Conservation (phyloP, 2,113 vertebrate species). For the Dendropsophus ebraccatus region DNA sequence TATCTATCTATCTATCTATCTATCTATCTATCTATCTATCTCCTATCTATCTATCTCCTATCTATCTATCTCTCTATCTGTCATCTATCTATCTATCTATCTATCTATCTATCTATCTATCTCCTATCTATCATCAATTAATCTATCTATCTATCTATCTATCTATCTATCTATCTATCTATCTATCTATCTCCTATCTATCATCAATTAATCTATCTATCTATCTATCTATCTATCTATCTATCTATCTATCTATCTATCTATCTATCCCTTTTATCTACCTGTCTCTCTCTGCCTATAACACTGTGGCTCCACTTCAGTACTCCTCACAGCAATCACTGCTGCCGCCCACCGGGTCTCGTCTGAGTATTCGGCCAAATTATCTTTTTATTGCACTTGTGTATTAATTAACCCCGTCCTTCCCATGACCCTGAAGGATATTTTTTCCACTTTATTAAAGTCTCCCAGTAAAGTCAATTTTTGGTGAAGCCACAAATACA, state of each 20-base stretch:
- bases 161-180: constrained; percentile 7
- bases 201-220: constrained; percentile 2
- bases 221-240: background rate
- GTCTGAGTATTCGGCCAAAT: background rate
- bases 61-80: background rate
- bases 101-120: background rate
- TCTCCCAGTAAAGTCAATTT: background rate
- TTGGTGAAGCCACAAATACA: constrained; percentile 24
- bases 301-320: too few relatives aligned
- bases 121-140: background rate
- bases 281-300: background rate
- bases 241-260: background rate
- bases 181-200: background rate
- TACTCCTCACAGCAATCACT: too few relatives aligned
- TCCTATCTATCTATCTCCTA: background rate
- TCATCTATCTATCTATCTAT: background rate
- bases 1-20: background rate
- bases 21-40: background rate
- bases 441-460: background rate
- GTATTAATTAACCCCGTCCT: background rate
- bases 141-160: background rate
- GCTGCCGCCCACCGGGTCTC: too few relatives aligned
- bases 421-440: background rate
- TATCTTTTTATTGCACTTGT: background rate
- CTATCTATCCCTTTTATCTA: background rate